Evolutionary conservation across 2,888 invertebrate genomes (phyloP).

Genomic region (Parapristionchus giblindavisi): DNA sequence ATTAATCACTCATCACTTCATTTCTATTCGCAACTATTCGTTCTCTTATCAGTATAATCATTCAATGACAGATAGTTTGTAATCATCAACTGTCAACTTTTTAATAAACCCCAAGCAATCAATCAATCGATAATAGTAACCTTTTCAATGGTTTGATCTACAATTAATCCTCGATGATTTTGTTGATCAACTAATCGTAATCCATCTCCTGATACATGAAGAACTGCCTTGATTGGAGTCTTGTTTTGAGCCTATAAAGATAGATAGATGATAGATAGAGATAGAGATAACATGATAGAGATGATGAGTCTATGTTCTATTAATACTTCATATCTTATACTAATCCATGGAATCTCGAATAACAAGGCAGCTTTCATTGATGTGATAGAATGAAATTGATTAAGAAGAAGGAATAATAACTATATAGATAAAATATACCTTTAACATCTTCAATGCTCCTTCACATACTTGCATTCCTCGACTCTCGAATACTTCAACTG

Average conservation of each 20-base stretch:
- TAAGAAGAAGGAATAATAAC: too few species aligned
- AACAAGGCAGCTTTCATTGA: too few species aligned
- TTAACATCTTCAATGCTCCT: constrained; percentile 93
- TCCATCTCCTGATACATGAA: constrained; percentile 80
- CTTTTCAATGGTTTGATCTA: constrained; percentile 99
- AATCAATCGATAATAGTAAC: constrained; percentile 72
- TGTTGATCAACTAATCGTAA: constrained; percentile 97
- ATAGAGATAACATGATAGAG: constrained; percentile 3
- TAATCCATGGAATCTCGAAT: too few species aligned
- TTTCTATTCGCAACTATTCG: not conserved
- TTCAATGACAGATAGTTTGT: not conserved
- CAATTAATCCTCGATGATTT: constrained; percentile 92
- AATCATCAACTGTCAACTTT: not conserved
- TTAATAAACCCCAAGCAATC: not conserved
- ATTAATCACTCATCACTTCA: too few species aligned
- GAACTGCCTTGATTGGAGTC: constrained; percentile 80
- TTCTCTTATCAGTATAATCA: not conserved
- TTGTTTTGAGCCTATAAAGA: constrained; percentile 83
- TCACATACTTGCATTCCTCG: constrained; percentile 99
- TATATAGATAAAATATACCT: constrained; percentile 78
- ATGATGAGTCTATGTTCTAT: not conserved
- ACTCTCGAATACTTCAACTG: constrained; percentile 98
- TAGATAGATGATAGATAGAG: not conserved
- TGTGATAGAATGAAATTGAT: too few species aligned
- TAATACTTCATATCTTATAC: too few species aligned